Percentiles rank a stretch among this genome's conserved stretches.
Evolutionary conservation across 1,140 invertebrate species (phyloP).

Genomic region (Cardiocondyla obscurior): DNA sequence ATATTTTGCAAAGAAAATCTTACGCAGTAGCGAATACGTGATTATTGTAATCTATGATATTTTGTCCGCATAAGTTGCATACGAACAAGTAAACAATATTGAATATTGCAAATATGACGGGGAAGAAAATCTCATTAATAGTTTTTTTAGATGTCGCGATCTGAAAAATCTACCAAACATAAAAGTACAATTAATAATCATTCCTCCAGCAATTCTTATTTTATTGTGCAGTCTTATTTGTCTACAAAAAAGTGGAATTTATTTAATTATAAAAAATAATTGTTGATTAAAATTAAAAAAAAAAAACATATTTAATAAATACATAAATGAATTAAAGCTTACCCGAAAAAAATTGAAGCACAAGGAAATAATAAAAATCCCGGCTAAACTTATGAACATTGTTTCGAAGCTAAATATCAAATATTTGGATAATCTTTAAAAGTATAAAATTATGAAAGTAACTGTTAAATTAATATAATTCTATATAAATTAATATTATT

Average conservation of each 20-base stretch:
- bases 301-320: too few species aligned
- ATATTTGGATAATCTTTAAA: constrained; percentile 13
- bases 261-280: too few species aligned
- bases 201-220: not conserved
- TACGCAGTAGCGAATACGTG: not conserved
- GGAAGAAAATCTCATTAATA: not conserved
- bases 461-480: not conserved
- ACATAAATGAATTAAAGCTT: not conserved
- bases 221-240: not conserved
- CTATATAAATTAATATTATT: not conserved
- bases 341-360: not conserved
- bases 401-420: not conserved
- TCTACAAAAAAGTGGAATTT: not conserved
- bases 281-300: too few species aligned
- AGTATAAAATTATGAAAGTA: not conserved
- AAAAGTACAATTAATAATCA: not conserved
- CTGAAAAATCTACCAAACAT: not conserved
- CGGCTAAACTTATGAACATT: not conserved
- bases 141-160: not conserved
- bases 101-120: not conserved
- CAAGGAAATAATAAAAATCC: not conserved
- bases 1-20: not conserved
- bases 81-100: not conserved
- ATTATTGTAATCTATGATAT: not conserved
- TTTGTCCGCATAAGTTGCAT: not conserved